Percentiles rank a stretch among this genome's conserved stretches.
Evolutionary conservation across 2,888 invertebrate genomes (phyloP).

Genomic region (Drosophila robusta): DNA sequence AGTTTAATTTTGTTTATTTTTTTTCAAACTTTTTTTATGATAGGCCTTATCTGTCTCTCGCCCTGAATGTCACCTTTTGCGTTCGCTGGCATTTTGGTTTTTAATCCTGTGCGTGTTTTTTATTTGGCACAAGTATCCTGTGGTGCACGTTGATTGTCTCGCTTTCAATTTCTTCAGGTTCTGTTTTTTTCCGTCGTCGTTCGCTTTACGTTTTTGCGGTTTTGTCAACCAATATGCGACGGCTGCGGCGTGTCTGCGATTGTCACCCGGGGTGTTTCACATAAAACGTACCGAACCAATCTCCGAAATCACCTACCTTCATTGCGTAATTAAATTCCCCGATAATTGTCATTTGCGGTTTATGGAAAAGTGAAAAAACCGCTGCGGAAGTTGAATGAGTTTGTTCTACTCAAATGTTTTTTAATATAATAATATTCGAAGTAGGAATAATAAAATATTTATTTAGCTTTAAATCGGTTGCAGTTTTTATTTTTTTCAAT

Average conservation of each 20-base stretch:
- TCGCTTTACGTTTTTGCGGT: constrained; percentile 51
- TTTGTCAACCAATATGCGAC: constrained; percentile 59
- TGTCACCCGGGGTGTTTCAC: constrained; percentile 66
- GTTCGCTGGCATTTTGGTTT: constrained; percentile 21
- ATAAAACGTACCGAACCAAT: constrained; percentile 4
- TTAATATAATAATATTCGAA: too few species aligned
- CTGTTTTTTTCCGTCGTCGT: constrained; percentile 4
- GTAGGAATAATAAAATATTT: too few species aligned
- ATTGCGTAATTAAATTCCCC: constrained; percentile 57
- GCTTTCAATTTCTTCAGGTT: constrained; percentile 46
- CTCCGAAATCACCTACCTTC: not conserved
- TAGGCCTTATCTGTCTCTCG: constrained; percentile 13
- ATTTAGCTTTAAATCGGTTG: too few species aligned
- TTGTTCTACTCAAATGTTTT: not conserved
- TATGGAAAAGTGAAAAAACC: not conserved
- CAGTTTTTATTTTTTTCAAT: too few species aligned
- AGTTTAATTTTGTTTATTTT: constrained; percentile 30
- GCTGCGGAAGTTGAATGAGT: not conserved
- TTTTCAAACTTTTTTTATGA: constrained; percentile 6
- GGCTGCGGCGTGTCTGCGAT: constrained; percentile 49
- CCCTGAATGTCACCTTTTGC: constrained; percentile 14
- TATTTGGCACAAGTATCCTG: constrained; percentile 63
- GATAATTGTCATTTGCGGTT: constrained; percentile 62
- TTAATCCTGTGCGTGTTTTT: constrained; percentile 55
- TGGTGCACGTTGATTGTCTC: constrained; percentile 68